Conservation (phyloP, 2,797 vertebrate species). For the Cossypha polioptera region DNA sequence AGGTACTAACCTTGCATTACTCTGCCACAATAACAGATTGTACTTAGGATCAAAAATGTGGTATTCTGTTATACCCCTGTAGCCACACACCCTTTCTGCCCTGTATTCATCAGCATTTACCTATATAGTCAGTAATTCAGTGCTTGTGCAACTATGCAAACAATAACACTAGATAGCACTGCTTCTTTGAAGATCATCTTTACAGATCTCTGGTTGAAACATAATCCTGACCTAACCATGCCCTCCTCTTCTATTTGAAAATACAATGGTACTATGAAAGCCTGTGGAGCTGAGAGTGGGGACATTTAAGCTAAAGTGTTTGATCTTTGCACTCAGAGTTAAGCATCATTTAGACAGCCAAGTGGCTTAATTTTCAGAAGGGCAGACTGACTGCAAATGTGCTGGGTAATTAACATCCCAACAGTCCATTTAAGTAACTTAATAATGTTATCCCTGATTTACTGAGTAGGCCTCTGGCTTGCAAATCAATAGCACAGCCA, state of each 20-base stretch:
- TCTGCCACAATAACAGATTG: not conserved
- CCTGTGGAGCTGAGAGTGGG: not conserved
- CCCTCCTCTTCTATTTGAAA: conserved; percentile 34
- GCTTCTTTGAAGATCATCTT: conserved; percentile 10
- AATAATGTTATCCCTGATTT: conserved; percentile 44
- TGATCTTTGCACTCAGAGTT: conserved; percentile 45
- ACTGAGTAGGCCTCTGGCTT: conserved; percentile 5
- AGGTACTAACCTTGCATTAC: conserved; percentile 22
- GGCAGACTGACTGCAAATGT: not conserved
- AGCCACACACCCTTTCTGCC: not conserved
- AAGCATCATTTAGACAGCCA: conserved; percentile 46
- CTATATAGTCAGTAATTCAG: not conserved
- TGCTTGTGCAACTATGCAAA: not conserved
- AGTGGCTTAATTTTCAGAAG: conserved; percentile 48
- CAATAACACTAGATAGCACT: not conserved
- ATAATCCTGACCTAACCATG: conserved; percentile 43
- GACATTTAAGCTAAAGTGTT: conserved; percentile 7
- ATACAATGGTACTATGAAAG: not conserved
- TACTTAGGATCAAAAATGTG: not conserved
- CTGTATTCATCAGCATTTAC: not conserved
- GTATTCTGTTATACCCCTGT: not conserved
- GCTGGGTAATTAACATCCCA: conserved; percentile 44
- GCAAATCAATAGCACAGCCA: conserved; percentile 23
- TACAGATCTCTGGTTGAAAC: conserved; percentile 19
- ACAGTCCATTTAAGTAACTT: conserved; percentile 46